A percentile compares a stretch with the other conserved stretches of the same genome.
Evolutionary conservation across 2,888 invertebrate species (phyloP).

Genomic region (Ophraella communa): DNA sequence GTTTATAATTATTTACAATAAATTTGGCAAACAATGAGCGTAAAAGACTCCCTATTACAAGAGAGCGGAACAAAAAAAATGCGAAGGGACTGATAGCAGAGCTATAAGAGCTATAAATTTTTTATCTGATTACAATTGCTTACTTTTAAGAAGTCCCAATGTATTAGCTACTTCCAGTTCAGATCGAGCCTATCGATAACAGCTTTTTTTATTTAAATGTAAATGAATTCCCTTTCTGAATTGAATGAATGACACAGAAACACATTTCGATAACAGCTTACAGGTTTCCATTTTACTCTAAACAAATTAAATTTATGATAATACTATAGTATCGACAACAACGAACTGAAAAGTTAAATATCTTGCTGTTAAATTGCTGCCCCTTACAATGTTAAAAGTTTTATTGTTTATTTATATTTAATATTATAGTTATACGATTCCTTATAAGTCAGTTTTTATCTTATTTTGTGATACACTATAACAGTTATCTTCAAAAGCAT

Average conservation of each 20-base stretch:
- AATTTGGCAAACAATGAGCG: background rate
- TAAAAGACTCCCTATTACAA: background rate
- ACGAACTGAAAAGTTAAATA: no score
- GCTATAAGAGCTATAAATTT: constrained; percentile 31
- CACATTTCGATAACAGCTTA: constrained; percentile 24
- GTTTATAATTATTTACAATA: background rate
- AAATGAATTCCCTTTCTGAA: constrained; percentile 31
- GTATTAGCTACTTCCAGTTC: constrained; percentile 32
- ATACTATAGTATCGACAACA: no score
- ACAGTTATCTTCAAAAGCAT: background rate
- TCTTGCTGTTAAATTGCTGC: no score
- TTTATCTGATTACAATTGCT: constrained; percentile 32
- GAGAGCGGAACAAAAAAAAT: constrained; percentile 7
- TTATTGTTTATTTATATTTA: no score
- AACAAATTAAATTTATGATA: constrained; percentile 11
- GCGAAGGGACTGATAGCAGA: constrained; percentile 17
- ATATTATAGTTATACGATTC: no score
- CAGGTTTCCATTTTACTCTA: constrained; percentile 25
- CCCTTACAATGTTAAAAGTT: no score
- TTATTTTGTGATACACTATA: background rate
- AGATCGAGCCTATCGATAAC: constrained; percentile 33
- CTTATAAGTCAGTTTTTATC: background rate
- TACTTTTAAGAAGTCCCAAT: constrained; percentile 33
- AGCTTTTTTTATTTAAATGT: constrained; percentile 36
- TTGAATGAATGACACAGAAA: constrained; percentile 28